A percentile compares a stretch with the other conserved stretches of the same genome.
These are phyloP conservation scores for Andricus quercusramuli DNA, from an alignment of 2,888 invertebrate species.

Conservation along the genomic window DNA sequence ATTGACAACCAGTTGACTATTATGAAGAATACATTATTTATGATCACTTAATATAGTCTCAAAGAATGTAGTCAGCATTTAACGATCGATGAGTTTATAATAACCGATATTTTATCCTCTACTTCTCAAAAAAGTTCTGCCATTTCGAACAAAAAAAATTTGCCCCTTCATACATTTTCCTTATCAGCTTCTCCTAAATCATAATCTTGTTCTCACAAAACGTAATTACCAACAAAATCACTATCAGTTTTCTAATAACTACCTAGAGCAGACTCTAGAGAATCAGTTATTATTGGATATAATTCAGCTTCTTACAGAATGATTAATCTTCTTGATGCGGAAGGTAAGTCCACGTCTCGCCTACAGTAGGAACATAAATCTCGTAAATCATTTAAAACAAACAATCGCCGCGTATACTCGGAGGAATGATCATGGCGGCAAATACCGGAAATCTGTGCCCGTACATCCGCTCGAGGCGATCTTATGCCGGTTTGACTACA, in stretches of 20 bases:
- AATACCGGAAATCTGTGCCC: conserved; percentile 62
- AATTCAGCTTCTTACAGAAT: conserved; percentile 19
- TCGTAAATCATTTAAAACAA: conserved; percentile 38
- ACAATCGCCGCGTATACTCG: conserved; percentile 10
- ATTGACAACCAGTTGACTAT: background rate
- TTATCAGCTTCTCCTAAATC: background rate
- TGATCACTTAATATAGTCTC: background rate
- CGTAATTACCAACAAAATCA: background rate
- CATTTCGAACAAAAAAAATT: background rate
- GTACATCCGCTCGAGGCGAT: conserved; percentile 54
- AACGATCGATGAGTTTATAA: background rate
- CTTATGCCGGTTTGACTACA: conserved; percentile 49
- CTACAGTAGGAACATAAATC: conserved; percentile 22
- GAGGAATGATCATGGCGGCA: conserved; percentile 12
- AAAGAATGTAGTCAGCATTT: conserved; percentile 11
- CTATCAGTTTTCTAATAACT: conserved; percentile 7
- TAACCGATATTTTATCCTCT: background rate
- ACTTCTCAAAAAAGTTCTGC: background rate
- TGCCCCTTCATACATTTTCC: background rate
- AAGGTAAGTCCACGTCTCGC: conserved; percentile 1
- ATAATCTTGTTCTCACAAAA: background rate
- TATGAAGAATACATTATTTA: conserved; percentile 4
- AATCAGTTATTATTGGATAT: conserved; percentile 1
- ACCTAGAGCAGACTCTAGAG: background rate
- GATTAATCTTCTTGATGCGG: conserved; percentile 14